Evolutionary conservation across 35 echinoderm and acorn worm species (phyloP), one percentile per base, ranked within the genome.

Genomic region (Apostichopus californicus): DNA sequence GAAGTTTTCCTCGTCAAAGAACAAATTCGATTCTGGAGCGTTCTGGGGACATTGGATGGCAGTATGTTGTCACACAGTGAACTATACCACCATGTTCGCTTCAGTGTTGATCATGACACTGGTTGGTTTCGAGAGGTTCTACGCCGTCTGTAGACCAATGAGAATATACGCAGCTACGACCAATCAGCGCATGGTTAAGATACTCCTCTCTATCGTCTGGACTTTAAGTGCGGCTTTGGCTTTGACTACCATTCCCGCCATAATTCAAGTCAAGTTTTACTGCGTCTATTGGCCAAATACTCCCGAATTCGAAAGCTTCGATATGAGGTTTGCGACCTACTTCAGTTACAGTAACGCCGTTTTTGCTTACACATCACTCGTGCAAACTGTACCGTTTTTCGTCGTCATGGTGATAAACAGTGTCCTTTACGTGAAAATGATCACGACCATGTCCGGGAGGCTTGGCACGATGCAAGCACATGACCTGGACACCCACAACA

Each of bases 131-230:
- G 95, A 97, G 64, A 65, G 95, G 17, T 97, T 95, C 59, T 94
- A 93, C 78, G 95, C 95, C 54, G 93, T 97, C 1, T 97, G 95
- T 71, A 70, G 91, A 57, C 93, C 95, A 6, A 94, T 97, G 91
- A 92, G 92, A 77, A 73, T 95, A 54, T 93, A 90, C 34, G 93
- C 91, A 65, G 93, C 90, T 34, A 92, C 86, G 11, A 66, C 90
- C 10, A 94, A 94, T 12, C 86, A 94, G 63, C 78, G 93, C 52
- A 97, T 88, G 25, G 93, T 93, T 2, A 78, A 93, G 15, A 77
- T 95, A 14, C 52, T 94, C 1, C 77, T 97, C 9, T 78, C 70
- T 5, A 52, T 93, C 56, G 78, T 90, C 8, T 94, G 93, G 93
- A 55, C 81, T 20, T 57, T 97, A 24, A 93, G 92, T 78, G 77